Percentiles rank a stretch among this genome's conserved stretches.
phyloP scores from a whole-genome alignment of 2,113 vertebrate genomes.

The Poecilia latipinna region DNA sequence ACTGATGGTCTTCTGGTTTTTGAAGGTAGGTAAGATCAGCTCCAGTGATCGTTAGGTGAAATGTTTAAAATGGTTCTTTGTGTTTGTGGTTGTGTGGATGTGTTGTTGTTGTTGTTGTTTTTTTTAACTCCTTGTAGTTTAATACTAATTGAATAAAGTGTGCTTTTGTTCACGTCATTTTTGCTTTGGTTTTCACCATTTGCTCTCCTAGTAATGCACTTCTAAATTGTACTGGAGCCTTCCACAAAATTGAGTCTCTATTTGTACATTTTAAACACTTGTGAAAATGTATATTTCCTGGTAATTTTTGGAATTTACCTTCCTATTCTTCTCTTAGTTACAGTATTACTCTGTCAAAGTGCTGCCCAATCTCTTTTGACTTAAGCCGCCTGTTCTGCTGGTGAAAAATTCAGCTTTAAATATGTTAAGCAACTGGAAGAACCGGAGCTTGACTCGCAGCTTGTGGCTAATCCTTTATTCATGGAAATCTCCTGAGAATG shows the following conservation, averaged over 20 bases:
- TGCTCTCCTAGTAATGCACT: no score
- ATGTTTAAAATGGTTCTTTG: neutral
- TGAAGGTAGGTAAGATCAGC: neutral
- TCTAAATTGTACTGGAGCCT: no score
- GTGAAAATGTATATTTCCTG: neutral
- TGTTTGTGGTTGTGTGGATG: neutral
- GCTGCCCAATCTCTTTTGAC: constrained; percentile 58
- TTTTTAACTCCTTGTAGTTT: no score
- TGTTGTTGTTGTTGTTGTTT: neutral
- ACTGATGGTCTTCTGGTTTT: neutral
- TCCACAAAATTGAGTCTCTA: no score
- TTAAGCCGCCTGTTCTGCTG: constrained; percentile 67
- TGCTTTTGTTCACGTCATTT: no score
- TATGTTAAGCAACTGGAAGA: constrained; percentile 74
- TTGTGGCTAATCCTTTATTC: constrained; percentile 75
- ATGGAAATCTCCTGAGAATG: constrained; percentile 69
- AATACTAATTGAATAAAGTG: no score
- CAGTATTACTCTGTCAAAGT: constrained; percentile 43
- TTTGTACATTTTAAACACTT: neutral
- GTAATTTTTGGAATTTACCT: constrained; percentile 34
- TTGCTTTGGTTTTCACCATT: no score
- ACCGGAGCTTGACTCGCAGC: constrained; percentile 72
- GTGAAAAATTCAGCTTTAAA: constrained; percentile 64
- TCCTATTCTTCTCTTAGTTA: constrained; percentile 17
- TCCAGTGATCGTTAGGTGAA: neutral